Evolutionary conservation across 2,888 invertebrate genomes (phyloP).

Genomic region (Brachycybe producta): DNA sequence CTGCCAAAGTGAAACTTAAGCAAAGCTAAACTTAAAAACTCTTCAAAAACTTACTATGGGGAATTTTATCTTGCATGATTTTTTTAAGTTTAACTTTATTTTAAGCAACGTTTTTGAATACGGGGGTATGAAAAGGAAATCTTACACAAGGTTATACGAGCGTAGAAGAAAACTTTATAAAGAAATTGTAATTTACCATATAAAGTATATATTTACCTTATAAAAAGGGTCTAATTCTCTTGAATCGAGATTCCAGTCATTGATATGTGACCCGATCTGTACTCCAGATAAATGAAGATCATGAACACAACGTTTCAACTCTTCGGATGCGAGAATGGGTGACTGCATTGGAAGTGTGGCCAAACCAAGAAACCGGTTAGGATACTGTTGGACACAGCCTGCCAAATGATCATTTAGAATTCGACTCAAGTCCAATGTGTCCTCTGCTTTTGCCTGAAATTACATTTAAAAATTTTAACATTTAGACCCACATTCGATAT

Average conservation of each 20-base stretch:
- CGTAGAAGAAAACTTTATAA: constrained; percentile 4
- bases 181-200: background rate
- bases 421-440: constrained; percentile 38
- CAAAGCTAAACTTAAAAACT: too few relatives aligned
- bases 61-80: too few relatives aligned
- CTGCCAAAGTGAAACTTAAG: too few relatives aligned
- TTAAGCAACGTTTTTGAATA: too few relatives aligned
- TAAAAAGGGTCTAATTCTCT: constrained; percentile 39
- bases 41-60: too few relatives aligned
- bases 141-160: too few relatives aligned
- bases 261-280: constrained; percentile 44
- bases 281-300: constrained; percentile 38
- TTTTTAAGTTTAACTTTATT: too few relatives aligned
- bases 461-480: background rate
- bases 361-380: constrained; percentile 39
- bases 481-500: too few relatives aligned
- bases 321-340: constrained; percentile 39
- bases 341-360: constrained; percentile 43
- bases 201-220: constrained; percentile 31
- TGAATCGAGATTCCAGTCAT: constrained; percentile 42
- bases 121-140: too few relatives aligned
- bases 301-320: constrained; percentile 38
- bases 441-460: constrained; percentile 40
- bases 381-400: constrained; percentile 34
- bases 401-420: constrained; percentile 42